A percentile compares a stretch with the other conserved stretches of the same genome.
phyloP scores from a whole-genome alignment of 2,888 invertebrate genomes.

The Mystacides longicornis region DNA sequence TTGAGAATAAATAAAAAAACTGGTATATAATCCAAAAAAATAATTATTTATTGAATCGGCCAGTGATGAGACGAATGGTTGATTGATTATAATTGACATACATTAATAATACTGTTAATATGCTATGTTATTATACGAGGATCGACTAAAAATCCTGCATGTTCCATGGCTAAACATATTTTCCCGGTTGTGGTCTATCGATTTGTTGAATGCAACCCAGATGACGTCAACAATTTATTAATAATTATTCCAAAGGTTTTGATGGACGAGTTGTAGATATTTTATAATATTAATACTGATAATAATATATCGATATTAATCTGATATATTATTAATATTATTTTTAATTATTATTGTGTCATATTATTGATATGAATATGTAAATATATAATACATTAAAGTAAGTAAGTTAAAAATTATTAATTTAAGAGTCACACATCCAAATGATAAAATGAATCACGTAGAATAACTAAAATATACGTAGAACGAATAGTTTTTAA shows the following conservation, averaged over 20 bases:
- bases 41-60: conserved; percentile 10
- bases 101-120: too few species aligned
- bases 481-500: too few species aligned
- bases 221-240: neutral
- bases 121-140: conserved; percentile 4
- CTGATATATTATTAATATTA: too few species aligned
- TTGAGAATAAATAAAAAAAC: conserved; percentile 7
- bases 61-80: conserved; percentile 20
- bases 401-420: neutral
- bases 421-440: neutral
- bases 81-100: too few species aligned
- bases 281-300: neutral
- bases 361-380: neutral
- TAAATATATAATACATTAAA: neutral
- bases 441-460: too few species aligned
- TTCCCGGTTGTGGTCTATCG: conserved; percentile 17
- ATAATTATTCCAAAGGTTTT: conserved; percentile 1
- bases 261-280: neutral
- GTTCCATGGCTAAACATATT: conserved; percentile 9
- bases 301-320: too few species aligned
- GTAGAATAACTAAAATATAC: too few species aligned
- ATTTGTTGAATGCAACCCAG: too few species aligned
- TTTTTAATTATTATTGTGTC: too few species aligned
- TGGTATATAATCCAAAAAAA: neutral
- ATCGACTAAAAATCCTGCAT: conserved; percentile 13